Evolutionary conservation across 1,140 invertebrate genomes (phyloP), one percentile per base, ranked within the genome.

Genomic region (Pseudomyrmex pallidus): DNA sequence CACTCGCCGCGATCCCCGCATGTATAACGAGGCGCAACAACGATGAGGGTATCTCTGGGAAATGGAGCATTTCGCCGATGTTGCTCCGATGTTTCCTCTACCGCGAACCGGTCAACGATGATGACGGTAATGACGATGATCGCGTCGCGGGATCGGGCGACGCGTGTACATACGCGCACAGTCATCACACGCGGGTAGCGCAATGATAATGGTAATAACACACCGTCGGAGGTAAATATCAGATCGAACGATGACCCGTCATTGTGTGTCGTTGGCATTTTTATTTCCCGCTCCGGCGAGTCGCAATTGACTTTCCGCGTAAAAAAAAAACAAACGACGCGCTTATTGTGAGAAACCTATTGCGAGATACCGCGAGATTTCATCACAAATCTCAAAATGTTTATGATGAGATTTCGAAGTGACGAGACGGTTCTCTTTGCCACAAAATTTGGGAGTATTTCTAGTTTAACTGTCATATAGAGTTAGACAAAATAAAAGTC

Each of bases 11-110:
- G 73, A 78, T 44, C 44, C 48, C 3, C 15, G 46, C 56, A 67
- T 50, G 52, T 66, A 80, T 89, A 89, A 90, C 82, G 85, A 88
- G 68, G 57, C 63, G 80, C 83, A 62, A 89, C 85, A 87, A 85
- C 54, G 61, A 35, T 35, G 35, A 68, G 56, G 56, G 46, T 72
- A 85, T 83, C 66, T 83, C 66, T 85, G 82, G 83, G 74, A 89
- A 91, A 84, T 85, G 83, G 83, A 89, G 83, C 85, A 85, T 82
- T 85, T 72, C 80, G 78, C 59, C 73, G 77, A 48, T 73, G 20
- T 22, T 22, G 77, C 62, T 67, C 61, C 63, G 61, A n/a, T 22
- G 48, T 59, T 56, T 67, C 82, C 62, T 72, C 22, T 35, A 54
- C 8, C 56, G 44, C 48, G 12, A 82, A 3, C 5, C 35, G 35